Evolutionary conservation across 2,888 invertebrate genomes (phyloP).

Genomic region (Tortricodes alternella): DNA sequence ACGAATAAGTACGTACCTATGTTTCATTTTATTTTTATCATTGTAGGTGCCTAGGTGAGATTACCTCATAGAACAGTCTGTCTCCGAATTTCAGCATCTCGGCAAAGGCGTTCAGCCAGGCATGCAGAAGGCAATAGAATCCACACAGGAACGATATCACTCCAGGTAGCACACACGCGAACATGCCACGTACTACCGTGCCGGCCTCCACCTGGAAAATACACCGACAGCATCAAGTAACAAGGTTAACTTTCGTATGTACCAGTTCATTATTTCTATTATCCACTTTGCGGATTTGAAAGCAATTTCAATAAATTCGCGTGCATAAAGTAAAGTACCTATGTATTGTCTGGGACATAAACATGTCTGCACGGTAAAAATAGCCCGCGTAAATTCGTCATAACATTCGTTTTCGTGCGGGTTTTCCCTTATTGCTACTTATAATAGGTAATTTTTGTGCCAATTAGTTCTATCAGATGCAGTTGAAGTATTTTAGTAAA

Average conservation of each 20-base stretch:
- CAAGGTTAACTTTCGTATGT: background rate
- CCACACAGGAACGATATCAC: constrained; percentile 87
- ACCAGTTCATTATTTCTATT: background rate
- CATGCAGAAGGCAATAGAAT: constrained; percentile 94
- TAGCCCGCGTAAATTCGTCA: background rate
- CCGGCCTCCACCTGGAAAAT: constrained; percentile 64
- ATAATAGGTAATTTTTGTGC: no score
- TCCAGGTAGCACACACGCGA: constrained; percentile 89
- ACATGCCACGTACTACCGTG: constrained; percentile 82
- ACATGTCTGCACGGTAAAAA: background rate
- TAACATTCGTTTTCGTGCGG: background rate
- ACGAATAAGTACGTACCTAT: no score
- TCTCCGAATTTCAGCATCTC: constrained; percentile 94
- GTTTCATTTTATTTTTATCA: no score
- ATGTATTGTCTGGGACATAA: background rate
- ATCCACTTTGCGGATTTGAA: background rate
- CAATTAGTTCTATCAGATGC: no score
- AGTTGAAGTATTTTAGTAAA: no score
- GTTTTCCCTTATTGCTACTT: constrained; percentile 13
- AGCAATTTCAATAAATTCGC: constrained; percentile 19
- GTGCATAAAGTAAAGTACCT: constrained; percentile 12
- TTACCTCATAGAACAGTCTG: constrained; percentile 85
- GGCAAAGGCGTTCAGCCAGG: constrained; percentile 95
- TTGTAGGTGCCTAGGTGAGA: background rate
- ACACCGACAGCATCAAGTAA: background rate